phyloP scores from a whole-genome alignment of 1,140 invertebrate genomes.

The Ladona fulva region DNA sequence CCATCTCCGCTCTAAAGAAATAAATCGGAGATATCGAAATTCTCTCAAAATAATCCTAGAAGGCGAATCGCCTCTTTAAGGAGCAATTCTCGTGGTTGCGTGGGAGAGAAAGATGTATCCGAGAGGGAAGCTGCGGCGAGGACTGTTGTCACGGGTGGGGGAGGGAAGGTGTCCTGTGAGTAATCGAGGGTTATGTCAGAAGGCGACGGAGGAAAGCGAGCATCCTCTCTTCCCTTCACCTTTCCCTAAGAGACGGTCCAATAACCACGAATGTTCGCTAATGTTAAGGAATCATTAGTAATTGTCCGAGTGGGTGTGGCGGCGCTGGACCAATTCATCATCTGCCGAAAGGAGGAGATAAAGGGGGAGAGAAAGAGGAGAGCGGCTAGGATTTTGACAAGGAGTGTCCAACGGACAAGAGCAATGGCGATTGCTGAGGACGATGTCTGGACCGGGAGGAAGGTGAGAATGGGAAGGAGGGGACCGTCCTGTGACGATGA shows the following conservation, averaged over 20 bases:
- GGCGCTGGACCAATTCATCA: not conserved
- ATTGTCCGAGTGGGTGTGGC: constrained; percentile 6
- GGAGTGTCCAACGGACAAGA: not conserved
- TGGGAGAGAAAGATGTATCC: no score
- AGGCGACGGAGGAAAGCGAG: not conserved
- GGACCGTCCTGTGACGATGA: no score
- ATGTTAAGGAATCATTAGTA: constrained; percentile 10
- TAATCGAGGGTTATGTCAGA: not conserved
- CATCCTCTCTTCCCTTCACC: not conserved
- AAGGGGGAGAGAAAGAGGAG: not conserved
- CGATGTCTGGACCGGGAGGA: not conserved
- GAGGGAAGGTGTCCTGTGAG: not conserved
- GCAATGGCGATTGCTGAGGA: not conserved
- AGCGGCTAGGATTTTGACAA: constrained; percentile 3
- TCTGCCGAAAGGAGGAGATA: not conserved
- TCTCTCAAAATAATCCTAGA: no score
- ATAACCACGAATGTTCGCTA: constrained; percentile 9
- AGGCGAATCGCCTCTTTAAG: no score
- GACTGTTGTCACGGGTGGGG: not conserved
- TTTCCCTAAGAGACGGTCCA: not conserved
- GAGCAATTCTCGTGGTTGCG: no score
- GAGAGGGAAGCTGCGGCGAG: no score
- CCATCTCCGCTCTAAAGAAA: no score
- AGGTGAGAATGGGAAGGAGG: no score
- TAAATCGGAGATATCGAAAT: no score